Conservation (phyloP, 2,113 vertebrate genomes). For the Dinomys branickii region DNA sequence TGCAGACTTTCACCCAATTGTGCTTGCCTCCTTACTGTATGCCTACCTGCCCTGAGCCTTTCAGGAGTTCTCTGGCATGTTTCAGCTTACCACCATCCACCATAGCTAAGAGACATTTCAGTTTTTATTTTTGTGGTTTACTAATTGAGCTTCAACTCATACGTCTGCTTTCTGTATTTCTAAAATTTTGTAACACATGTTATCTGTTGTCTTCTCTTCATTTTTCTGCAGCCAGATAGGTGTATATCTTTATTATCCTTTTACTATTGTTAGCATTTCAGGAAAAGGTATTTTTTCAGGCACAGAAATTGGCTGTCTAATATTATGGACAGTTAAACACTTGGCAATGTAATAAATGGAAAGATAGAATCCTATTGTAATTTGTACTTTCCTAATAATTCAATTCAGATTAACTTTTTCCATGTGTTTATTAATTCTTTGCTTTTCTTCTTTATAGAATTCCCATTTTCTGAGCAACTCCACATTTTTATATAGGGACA, state of each 20-base stretch:
- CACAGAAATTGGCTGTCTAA: not conserved
- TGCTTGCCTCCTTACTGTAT: not conserved
- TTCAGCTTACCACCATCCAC: not conserved
- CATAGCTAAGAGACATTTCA: not conserved
- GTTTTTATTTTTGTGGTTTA: not conserved
- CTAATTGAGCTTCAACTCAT: conserved; percentile 25
- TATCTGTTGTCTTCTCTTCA: not conserved
- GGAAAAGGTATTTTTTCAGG: not conserved
- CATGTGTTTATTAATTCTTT: conserved; percentile 15
- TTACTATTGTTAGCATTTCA: not conserved
- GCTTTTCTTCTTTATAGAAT: conserved; percentile 8
- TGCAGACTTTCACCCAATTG: not conserved
- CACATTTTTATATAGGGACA: not conserved
- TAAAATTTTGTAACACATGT: not conserved
- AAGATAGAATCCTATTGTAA: conserved; percentile 15
- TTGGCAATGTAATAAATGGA: conserved; percentile 37
- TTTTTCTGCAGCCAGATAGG: not conserved
- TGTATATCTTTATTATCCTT: not conserved
- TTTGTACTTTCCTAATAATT: conserved; percentile 27
- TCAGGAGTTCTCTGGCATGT: not conserved
- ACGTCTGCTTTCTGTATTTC: not conserved
- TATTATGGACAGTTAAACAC: conserved; percentile 22
- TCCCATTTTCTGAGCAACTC: not conserved
- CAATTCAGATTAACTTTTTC: conserved; percentile 13
- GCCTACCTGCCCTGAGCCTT: not conserved